Base-by-base conservation (phyloP, 1,140 invertebrate genomes). In the Psix sp. region DNA sequence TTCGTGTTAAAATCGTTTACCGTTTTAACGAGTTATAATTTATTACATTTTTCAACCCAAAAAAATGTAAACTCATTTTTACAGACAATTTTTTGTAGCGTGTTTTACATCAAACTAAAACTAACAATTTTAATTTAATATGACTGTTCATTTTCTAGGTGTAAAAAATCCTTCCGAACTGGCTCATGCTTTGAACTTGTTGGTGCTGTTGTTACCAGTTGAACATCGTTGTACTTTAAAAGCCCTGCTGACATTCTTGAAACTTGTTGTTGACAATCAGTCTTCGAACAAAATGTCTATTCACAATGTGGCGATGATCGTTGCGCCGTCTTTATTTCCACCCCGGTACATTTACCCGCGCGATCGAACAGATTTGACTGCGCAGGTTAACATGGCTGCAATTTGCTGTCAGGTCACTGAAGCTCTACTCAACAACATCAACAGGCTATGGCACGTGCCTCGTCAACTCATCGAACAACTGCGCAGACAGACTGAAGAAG, bases 271-370 rank as follows among this genome's bases (percentile, higher is more conserved):
- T 3, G 89, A 91, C 17, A 88, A 92, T 73, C 90, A 93, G 75
- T 86, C 89, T 62, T 87, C 88, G 46, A 98, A 97, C 84, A 95
- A 95, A 88, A 98, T 97, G 95, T 92, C 91, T 40, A 89, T 94
- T 39, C 93, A 95, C 77, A 98, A 97, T 84, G 94, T 97, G 5
- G 93, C 95, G 5, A 96, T 96, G 92, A 97, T 98, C 66, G 93
- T 96, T 51, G 95, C 95, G 7, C 95, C 95, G 21, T 95, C 96
- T 39, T 89, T 98, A 21, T 97, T 97, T 82, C 93, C 95, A 38
- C 94, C 94, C 38, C 90, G 90, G 85, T 92, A 89, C 62, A 81
- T 88, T 38, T 87, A 91, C 86, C 83, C 87, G 78, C 56, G 86
- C 79, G 79, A 90, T 86, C 77, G 88, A 82, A 80, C 85, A 56